phyloP scores from a whole-genome alignment of 1,140 invertebrate genomes.

The Drosophila tropicalis region DNA sequence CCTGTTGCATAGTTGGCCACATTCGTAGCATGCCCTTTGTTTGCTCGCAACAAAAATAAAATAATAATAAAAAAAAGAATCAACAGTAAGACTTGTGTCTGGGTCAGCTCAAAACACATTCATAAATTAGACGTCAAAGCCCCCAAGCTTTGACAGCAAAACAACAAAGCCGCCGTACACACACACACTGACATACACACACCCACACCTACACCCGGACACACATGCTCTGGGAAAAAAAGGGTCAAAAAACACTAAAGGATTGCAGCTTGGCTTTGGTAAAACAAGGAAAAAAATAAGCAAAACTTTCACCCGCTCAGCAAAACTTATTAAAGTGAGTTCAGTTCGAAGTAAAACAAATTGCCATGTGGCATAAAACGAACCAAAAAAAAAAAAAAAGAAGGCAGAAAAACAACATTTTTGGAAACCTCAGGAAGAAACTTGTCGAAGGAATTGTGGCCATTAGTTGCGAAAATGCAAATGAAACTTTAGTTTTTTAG shows the following conservation, averaged over 20 bases:
- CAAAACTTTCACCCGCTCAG: slow-evolving; percentile 40
- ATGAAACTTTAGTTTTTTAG: slow-evolving; percentile 47
- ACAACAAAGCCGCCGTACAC: slow-evolving; percentile 27
- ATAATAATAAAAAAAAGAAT: slow-evolving; percentile 5
- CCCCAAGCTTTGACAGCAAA: slow-evolving; percentile 50
- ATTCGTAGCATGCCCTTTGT: slow-evolving; percentile 10
- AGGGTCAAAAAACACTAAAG: slow-evolving; percentile 62
- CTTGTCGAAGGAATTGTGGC: slow-evolving; percentile 44
- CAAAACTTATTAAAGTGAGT: slow-evolving; percentile 55
- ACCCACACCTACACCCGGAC: slow-evolving; percentile 20
- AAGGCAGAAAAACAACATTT: not conserved
- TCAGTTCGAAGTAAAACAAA: slow-evolving; percentile 58
- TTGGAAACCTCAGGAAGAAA: slow-evolving; percentile 27
- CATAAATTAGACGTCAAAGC: slow-evolving; percentile 79
- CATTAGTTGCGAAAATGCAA: slow-evolving; percentile 61
- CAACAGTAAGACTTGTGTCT: slow-evolving; percentile 41
- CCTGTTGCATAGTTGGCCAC: slow-evolving; percentile 16
- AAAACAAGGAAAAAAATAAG: not conserved
- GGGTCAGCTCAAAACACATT: slow-evolving; percentile 55
- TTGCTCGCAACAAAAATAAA: not conserved
- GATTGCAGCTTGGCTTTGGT: slow-evolving; percentile 8
- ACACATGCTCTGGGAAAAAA: slow-evolving; percentile 36
- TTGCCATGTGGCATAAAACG: slow-evolving; percentile 30
- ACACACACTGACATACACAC: slow-evolving; percentile 17
- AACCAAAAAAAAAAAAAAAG: not conserved